Percentiles rank a stretch among this genome's conserved stretches.
Evolutionary conservation across 2,113 vertebrate genomes (phyloP).

Genomic region (Lutjanus erythropterus): DNA sequence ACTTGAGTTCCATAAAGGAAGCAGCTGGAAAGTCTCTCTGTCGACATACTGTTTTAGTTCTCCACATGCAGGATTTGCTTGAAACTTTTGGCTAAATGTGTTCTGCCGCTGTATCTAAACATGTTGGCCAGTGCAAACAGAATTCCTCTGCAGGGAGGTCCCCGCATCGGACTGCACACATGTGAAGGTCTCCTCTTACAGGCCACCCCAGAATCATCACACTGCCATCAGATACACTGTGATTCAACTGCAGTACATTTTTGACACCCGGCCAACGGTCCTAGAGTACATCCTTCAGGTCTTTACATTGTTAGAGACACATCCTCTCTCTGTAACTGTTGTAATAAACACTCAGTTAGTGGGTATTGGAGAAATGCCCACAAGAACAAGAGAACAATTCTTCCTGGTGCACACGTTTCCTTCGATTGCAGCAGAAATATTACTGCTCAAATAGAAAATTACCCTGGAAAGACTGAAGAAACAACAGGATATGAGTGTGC

Average conservation of each 20-base stretch:
- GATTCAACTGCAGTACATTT: background rate
- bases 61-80: background rate
- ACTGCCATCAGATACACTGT: background rate
- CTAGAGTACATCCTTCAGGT: background rate
- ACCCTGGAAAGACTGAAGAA: background rate
- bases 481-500: slow-evolving; percentile 20
- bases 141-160: slow-evolving; percentile 43
- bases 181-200: slow-evolving; percentile 12
- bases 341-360: slow-evolving; percentile 19
- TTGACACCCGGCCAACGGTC: background rate
- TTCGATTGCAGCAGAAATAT: background rate
- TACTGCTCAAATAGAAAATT: background rate
- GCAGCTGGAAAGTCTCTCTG: slow-evolving; percentile 17
- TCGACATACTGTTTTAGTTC: background rate
- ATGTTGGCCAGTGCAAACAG: slow-evolving; percentile 13
- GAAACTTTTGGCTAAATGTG: background rate
- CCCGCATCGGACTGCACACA: slow-evolving; percentile 6
- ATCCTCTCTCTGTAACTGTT: background rate
- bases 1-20: background rate
- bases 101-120: slow-evolving; percentile 2
- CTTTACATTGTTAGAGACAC: background rate
- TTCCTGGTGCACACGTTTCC: background rate
- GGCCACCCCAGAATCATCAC: background rate
- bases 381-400: slow-evolving; percentile 10
- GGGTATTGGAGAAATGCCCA: background rate